phyloP scores from a whole-genome alignment of 53 echinoderm and acorn worm species.

The Arbacia lixula region DNA sequence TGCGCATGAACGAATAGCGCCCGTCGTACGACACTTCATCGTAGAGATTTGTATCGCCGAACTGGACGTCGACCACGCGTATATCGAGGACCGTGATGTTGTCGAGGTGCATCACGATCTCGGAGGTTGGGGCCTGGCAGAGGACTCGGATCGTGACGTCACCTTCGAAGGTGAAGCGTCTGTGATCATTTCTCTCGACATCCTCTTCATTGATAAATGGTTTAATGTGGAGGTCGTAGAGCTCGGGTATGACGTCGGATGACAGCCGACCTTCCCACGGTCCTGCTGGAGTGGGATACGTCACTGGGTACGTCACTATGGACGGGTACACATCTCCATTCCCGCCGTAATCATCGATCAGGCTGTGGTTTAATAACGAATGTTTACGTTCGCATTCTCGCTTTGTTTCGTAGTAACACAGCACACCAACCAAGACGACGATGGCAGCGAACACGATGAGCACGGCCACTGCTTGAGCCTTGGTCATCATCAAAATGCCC shows the following conservation, averaged over 20 bases:
- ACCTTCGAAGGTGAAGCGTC: slow-evolving; percentile 81
- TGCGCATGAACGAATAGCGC: slow-evolving; percentile 64
- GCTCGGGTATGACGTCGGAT: slow-evolving; percentile 60
- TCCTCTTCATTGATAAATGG: slow-evolving; percentile 74
- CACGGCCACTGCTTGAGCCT: slow-evolving; percentile 56
- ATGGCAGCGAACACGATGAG: slow-evolving; percentile 68
- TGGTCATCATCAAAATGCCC: neutral
- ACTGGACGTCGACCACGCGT: neutral
- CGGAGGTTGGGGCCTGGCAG: slow-evolving; percentile 54
- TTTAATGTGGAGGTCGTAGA: slow-evolving; percentile 64
- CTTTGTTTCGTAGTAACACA: slow-evolving; percentile 88
- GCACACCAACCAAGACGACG: slow-evolving; percentile 77
- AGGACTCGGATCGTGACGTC: slow-evolving; percentile 62
- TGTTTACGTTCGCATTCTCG: slow-evolving; percentile 58
- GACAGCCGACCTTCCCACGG: slow-evolving; percentile 71
- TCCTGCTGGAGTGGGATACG: slow-evolving; percentile 22
- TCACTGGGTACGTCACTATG: neutral
- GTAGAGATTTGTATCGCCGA: slow-evolving; percentile 18
- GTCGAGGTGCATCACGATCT: slow-evolving; percentile 67
- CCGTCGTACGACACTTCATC: slow-evolving; percentile 48
- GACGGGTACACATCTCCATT: neutral
- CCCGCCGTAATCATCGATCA: neutral
- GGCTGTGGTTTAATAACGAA: neutral
- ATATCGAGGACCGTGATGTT: slow-evolving; percentile 52
- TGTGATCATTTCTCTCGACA: slow-evolving; percentile 43